Conservation (phyloP, 2,113 vertebrate species). For the Centropus unirufus region DNA sequence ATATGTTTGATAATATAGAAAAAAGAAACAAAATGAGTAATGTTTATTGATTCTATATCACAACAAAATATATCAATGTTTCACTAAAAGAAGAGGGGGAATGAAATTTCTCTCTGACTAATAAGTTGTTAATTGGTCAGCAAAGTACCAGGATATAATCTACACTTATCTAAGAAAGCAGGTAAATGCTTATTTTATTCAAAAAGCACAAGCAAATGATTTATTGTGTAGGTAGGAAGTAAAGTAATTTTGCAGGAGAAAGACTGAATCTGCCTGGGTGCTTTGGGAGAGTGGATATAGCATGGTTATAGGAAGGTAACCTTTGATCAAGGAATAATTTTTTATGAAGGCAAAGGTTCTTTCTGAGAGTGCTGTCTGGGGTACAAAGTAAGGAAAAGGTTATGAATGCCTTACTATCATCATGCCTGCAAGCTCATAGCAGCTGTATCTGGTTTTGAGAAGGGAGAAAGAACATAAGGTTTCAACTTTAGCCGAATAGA, state of each 20-base stretch:
- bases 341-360: background rate
- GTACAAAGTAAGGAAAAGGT: background rate
- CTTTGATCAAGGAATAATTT: background rate
- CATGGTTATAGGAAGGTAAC: background rate
- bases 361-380: accelerated
- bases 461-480: background rate
- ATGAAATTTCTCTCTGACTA: background rate
- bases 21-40: background rate
- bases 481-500: background rate
- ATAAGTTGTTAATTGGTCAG: background rate
- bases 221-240: background rate
- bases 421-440: background rate
- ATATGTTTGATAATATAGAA: background rate
- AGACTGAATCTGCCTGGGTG: background rate
- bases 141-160: background rate
- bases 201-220: background rate
- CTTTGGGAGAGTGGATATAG: background rate
- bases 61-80: background rate
- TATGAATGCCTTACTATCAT: background rate
- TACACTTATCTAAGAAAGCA: background rate
- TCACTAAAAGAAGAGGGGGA: background rate
- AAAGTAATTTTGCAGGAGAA: background rate
- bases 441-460: background rate
- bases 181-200: background rate
- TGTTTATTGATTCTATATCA: background rate